Percentiles rank a stretch among this genome's conserved stretches.
Evolutionary conservation across 1,140 invertebrate species (phyloP).

Genomic region (Euschistus heros): DNA sequence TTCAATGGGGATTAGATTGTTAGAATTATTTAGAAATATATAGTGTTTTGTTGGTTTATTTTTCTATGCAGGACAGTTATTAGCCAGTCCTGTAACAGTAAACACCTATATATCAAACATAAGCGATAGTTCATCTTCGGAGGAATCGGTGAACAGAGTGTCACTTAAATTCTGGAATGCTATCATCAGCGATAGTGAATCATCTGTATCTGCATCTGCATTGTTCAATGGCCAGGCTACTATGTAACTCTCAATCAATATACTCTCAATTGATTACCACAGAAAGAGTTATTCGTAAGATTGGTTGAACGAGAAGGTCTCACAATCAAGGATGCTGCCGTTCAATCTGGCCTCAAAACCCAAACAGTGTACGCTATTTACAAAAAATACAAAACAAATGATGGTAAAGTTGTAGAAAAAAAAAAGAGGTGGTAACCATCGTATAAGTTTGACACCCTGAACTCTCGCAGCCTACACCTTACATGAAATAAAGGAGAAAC

Average conservation of each 20-base stretch:
- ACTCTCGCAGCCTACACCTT: background rate
- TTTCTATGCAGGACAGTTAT: too few relatives aligned
- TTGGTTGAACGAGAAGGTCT: background rate
- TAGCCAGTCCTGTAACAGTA: too few relatives aligned
- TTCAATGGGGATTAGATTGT: background rate
- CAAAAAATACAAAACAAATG: background rate
- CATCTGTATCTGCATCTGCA: background rate
- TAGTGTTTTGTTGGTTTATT: too few relatives aligned
- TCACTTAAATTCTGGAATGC: background rate
- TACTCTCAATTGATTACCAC: background rate
- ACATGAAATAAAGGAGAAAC: too few relatives aligned
- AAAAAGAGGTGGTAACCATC: background rate
- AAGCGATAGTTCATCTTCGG: too few relatives aligned
- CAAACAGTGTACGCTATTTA: background rate
- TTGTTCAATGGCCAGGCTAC: background rate
- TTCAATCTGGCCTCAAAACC: background rate
- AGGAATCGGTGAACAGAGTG: background rate
- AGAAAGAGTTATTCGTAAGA: background rate
- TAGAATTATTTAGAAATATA: background rate
- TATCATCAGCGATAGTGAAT: background rate
- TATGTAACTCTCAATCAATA: background rate
- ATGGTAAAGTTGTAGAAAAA: background rate
- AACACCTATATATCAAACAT: too few relatives aligned
- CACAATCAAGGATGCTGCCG: background rate
- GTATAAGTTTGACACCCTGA: background rate